These are phyloP conservation scores for Scalopus aquaticus DNA, from an alignment of 2,113 vertebrate species.

Conservation along the genomic window DNA sequence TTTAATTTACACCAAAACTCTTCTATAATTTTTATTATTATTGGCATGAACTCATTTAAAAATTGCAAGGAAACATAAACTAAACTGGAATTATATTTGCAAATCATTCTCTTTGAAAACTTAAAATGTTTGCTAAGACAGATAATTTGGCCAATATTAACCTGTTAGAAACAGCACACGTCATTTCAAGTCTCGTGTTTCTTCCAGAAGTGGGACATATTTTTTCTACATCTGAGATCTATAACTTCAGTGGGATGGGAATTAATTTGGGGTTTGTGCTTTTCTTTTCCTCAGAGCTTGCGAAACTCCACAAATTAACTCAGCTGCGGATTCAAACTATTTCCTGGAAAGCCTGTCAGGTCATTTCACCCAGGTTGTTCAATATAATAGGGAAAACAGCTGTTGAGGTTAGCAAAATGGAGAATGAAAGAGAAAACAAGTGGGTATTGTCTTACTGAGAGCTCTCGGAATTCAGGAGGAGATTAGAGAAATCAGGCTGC, in stretches of 20 bases:
- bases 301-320: constrained; percentile 80
- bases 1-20: neutral
- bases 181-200: neutral
- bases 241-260: neutral
- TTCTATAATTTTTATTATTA: neutral
- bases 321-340: constrained; percentile 80
- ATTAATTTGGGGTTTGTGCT: neutral
- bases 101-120: neutral
- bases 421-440: neutral
- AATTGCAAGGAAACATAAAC: neutral
- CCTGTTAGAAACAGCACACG: neutral
- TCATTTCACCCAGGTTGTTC: constrained; percentile 84
- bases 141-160: neutral
- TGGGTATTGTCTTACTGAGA: neutral
- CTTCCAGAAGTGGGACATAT: neutral
- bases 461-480: neutral
- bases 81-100: neutral
- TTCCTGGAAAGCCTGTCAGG: no score
- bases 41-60: neutral
- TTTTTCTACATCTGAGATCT: neutral
- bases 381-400: constrained; percentile 84
- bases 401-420: constrained; percentile 82
- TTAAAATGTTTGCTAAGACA: neutral
- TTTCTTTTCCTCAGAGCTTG: constrained; percentile 80
- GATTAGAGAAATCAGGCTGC: neutral